Conservation (phyloP, 1,140 invertebrate genomes). For the Rhizoglyphus robini region DNA sequence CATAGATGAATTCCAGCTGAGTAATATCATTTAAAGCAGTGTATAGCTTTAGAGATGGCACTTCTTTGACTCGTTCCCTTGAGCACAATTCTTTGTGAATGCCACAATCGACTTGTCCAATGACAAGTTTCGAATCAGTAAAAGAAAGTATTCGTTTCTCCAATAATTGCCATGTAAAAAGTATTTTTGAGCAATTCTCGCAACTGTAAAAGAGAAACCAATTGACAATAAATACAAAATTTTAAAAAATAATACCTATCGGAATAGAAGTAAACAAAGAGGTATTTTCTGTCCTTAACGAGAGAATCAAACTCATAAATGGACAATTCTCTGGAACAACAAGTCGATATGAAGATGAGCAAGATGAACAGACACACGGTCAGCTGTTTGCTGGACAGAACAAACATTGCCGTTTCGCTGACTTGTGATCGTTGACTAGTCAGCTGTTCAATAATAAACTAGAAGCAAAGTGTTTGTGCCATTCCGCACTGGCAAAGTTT, state of each 20-base stretch:
- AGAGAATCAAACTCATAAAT: not conserved
- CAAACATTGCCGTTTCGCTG: too few species aligned
- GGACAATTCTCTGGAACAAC: not conserved
- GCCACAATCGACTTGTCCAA: not conserved
- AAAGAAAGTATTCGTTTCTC: not conserved
- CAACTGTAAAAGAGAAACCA: not conserved
- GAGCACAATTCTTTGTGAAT: not conserved
- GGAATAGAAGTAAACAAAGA: conserved; percentile 4
- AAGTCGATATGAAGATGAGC: too few species aligned
- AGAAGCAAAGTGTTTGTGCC: too few species aligned
- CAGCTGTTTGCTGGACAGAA: too few species aligned
- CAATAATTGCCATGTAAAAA: not conserved
- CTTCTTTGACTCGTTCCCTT: not conserved
- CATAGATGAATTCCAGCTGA: not conserved
- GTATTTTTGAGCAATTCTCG: not conserved
- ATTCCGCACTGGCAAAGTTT: too few species aligned
- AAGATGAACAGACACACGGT: too few species aligned
- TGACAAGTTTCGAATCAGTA: not conserved
- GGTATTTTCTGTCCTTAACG: not conserved
- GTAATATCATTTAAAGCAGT: not conserved
- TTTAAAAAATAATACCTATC: not conserved
- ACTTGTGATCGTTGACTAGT: too few species aligned
- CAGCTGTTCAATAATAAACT: too few species aligned
- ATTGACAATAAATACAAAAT: not conserved
- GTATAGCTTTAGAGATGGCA: not conserved